phyloP scores from a whole-genome alignment of 2,113 vertebrate genomes.

The Pteronura brasiliensis region DNA sequence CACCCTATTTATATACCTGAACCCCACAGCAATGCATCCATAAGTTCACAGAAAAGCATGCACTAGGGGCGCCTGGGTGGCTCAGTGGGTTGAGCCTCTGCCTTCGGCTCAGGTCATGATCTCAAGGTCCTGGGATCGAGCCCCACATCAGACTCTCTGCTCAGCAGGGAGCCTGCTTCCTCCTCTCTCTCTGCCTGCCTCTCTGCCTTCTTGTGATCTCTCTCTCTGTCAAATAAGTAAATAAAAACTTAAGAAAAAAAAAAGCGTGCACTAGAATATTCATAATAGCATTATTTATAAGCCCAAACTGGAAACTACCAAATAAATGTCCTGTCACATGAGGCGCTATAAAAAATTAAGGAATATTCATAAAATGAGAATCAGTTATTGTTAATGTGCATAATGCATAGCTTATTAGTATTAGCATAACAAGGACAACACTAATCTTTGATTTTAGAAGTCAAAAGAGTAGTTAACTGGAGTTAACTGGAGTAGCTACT shows the following conservation, averaged over 20 bases:
- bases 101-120: too few relatives aligned
- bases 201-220: too few relatives aligned
- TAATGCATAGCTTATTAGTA: background rate
- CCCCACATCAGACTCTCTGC: too few relatives aligned
- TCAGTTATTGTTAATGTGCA: background rate
- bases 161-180: too few relatives aligned
- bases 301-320: background rate
- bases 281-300: background rate
- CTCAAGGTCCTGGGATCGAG: too few relatives aligned
- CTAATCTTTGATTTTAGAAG: background rate
- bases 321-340: background rate
- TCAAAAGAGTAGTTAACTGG: background rate
- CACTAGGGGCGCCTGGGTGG: too few relatives aligned
- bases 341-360: background rate
- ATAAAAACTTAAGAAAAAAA: too few relatives aligned
- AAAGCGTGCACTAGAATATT: background rate
- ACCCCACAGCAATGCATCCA: accelerated
- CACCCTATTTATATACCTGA: accelerated
- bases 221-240: too few relatives aligned
- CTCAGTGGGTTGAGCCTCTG: too few relatives aligned
- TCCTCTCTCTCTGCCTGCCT: too few relatives aligned
- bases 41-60: background rate
- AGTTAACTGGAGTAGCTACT: background rate
- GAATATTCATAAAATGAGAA: background rate
- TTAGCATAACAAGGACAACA: background rate